Conservation (phyloP, 2,113 vertebrate genomes). For the Petroica traversi region DNA sequence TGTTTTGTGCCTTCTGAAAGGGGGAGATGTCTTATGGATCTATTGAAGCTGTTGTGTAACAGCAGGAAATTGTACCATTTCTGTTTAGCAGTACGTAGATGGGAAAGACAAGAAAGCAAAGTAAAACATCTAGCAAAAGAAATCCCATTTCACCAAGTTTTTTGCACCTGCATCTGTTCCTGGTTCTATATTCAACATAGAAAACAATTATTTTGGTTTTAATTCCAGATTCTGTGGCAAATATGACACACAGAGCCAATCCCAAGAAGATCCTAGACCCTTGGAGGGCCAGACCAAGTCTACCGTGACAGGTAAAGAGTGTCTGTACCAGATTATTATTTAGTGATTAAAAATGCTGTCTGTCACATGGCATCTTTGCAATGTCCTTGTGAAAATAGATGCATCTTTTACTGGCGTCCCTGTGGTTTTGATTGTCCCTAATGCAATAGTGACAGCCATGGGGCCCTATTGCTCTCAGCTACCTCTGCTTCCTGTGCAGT, state of each 20-base stretch:
- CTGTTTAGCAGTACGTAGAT: background rate
- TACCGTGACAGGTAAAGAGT: background rate
- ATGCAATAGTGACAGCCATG: background rate
- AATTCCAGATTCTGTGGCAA: background rate
- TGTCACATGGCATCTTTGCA: background rate
- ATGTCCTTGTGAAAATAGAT: background rate
- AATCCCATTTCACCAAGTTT: background rate
- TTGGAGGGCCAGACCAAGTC: background rate
- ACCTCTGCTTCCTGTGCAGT: constrained; percentile 7
- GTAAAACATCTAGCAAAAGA: background rate
- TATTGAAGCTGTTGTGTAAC: background rate
- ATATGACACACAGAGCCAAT: background rate
- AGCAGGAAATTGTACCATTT: background rate
- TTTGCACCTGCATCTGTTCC: background rate
- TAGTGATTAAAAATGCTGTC: background rate
- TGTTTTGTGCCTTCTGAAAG: background rate
- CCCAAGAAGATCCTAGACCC: background rate
- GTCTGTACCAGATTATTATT: background rate
- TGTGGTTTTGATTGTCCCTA: background rate
- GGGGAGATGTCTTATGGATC: background rate
- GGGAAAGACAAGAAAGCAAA: background rate
- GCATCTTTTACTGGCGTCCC: background rate
- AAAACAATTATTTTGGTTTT: background rate
- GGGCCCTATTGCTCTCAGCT: background rate
- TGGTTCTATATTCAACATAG: background rate